Evolutionary conservation across 2,797 vertebrate species (phyloP), one percentile per base, ranked within the genome.

Genomic region (Oophaga sylvatica): DNA sequence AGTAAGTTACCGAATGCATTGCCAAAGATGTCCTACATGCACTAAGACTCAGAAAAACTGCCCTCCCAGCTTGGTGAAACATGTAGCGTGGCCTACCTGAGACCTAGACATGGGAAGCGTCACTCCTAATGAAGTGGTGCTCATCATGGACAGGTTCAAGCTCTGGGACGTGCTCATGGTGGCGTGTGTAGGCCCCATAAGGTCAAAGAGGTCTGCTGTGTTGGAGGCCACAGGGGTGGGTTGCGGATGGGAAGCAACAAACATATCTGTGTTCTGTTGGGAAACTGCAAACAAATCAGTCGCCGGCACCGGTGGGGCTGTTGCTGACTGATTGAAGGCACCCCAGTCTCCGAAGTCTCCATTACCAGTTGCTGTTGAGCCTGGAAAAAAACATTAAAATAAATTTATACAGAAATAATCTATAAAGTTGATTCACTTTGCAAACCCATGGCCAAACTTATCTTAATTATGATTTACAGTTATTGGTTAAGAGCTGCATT

Each of bases 261-360:
- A 97, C 85, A 97, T 95, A 91, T 97, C 94, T 41, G 91, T 90
- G 86, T 91, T 92, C 80, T 95, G 91, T 92, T 96, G 96, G 68
- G 93, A 83, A 59, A 88, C 90, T 79, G 92, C 82, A 17, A 95
- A 95, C 87, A 95, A 78, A 67, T 95, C 95, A 16, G 92, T 91
- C 11, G 95, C 89, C 1, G 91, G 92, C 90, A 92, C 91, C 81
- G 90, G 94, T 88, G 96, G 94, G 90, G 94, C 94, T 77, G 94
- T 93, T 70, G 93, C 90, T 89, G 93, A 92, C 94, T 96, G 95
- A 86, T 95, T 96, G 94, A 99, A 99, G 92, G 97, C 95, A 90
- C 96, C 97, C 98, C 98, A 99, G 87, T 98, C 97, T 85, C 98
- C 98, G 90, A 99, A 99, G 29, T 99, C 97, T 93, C 95, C 96